These are phyloP conservation scores for Euplexia lucipara DNA, from an alignment of 2,888 invertebrate genomes.

Conservation along the genomic window DNA sequence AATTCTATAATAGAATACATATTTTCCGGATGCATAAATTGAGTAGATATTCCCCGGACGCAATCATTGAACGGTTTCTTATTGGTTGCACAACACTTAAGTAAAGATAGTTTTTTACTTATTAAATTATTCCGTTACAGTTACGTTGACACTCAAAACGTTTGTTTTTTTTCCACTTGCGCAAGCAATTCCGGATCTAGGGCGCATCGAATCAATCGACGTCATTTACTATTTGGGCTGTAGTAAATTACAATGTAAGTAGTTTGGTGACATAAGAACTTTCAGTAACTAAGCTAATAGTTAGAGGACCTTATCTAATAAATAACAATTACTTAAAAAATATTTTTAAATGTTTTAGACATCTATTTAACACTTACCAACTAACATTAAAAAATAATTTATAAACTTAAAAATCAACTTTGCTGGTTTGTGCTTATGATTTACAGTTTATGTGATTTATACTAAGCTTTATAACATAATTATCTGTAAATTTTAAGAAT, in stretches of 20 bases:
- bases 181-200: slow-evolving; percentile 81
- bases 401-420: background rate
- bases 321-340: background rate
- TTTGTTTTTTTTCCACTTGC: slow-evolving; percentile 72
- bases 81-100: slow-evolving; percentile 67
- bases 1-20: no score
- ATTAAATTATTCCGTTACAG: slow-evolving; percentile 69
- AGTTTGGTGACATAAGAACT: slow-evolving; percentile 71
- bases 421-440: background rate
- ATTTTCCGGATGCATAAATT: no score
- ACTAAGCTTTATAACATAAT: background rate
- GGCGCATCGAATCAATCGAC: slow-evolving; percentile 73
- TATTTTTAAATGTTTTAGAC: background rate
- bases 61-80: slow-evolving; percentile 53
- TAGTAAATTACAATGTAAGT: slow-evolving; percentile 66
- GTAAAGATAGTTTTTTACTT: slow-evolving; percentile 62
- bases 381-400: background rate
- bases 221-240: slow-evolving; percentile 70
- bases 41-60: slow-evolving; percentile 5
- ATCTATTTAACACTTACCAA: background rate
- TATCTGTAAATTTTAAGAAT: no score
- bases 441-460: background rate
- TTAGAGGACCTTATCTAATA: slow-evolving; percentile 33
- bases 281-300: slow-evolving; percentile 44
- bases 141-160: slow-evolving; percentile 70